Evolutionary conservation across 2,113 vertebrate species (phyloP).

Genomic region (Actinemys pallida): DNA sequence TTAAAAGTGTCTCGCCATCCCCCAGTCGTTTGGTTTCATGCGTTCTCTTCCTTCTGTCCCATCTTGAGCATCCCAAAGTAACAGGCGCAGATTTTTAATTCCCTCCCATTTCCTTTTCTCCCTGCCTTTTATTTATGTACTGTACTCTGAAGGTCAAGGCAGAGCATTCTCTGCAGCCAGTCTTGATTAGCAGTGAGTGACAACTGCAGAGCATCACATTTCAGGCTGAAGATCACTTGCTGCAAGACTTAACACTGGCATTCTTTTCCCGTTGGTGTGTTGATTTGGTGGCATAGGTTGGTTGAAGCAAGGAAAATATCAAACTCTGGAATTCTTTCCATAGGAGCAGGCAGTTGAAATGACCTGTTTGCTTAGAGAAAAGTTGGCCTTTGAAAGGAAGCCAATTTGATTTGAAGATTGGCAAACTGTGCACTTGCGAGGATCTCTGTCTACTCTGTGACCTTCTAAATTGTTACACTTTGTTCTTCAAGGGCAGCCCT

Average conservation of each 20-base stretch:
- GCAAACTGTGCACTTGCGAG: accelerated
- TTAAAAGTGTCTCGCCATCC: not conserved
- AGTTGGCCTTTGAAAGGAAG: not conserved
- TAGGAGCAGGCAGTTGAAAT: not conserved
- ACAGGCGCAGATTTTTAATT: not conserved
- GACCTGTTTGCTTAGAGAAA: not conserved
- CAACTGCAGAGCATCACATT: not conserved
- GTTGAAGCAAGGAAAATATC: not conserved
- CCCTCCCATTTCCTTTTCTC: not conserved
- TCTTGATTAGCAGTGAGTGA: not conserved
- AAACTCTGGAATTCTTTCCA: accelerated
- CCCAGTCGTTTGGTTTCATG: not conserved
- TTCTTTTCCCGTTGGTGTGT: not conserved
- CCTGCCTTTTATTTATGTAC: not conserved
- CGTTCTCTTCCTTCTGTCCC: not conserved
- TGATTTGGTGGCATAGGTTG: not conserved
- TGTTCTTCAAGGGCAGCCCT: not conserved
- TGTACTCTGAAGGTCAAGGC: not conserved
- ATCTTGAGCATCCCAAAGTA: not conserved
- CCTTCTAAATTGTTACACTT: not conserved
- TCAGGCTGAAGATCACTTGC: not conserved
- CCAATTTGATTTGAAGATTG: not conserved
- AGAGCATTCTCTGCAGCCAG: not conserved
- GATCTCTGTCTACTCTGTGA: not conserved
- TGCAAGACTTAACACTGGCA: not conserved